Conservation (phyloP, 2,888 invertebrate genomes). For the Conchocele bisecta region DNA sequence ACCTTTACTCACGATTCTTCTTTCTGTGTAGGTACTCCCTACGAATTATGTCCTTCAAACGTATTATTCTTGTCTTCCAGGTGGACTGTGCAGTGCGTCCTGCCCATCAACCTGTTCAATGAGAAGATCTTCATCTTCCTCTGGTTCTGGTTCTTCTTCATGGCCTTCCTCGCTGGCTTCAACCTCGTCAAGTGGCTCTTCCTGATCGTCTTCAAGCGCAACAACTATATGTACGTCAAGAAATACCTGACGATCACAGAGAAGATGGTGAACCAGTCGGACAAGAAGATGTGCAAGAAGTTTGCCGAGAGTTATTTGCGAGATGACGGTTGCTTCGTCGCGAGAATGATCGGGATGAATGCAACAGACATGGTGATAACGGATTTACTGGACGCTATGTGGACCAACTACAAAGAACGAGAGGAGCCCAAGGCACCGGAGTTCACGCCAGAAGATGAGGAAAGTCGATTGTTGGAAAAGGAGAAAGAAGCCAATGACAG, state of each 20-base stretch:
- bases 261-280: slow-evolving; percentile 62
- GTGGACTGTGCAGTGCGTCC: slow-evolving; percentile 75
- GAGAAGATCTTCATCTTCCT: slow-evolving; percentile 78
- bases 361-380: slow-evolving; percentile 73
- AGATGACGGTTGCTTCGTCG: slow-evolving; percentile 75
- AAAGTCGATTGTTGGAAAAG: slow-evolving; percentile 45
- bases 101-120: slow-evolving; percentile 76
- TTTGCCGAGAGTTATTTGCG: slow-evolving; percentile 72
- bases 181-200: slow-evolving; percentile 72
- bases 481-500: slow-evolving; percentile 46
- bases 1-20: too few species aligned
- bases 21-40: too few species aligned
- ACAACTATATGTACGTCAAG: slow-evolving; percentile 70
- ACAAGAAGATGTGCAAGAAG: slow-evolving; percentile 67
- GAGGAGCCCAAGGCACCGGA: slow-evolving; percentile 54
- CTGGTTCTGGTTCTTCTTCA: slow-evolving; percentile 77
- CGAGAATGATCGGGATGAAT: slow-evolving; percentile 74
- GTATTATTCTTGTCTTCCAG: slow-evolving; percentile 21
- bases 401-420: slow-evolving; percentile 55
- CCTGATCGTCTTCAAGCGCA: slow-evolving; percentile 67
- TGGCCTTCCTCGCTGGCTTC: slow-evolving; percentile 62
- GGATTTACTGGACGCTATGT: slow-evolving; percentile 70
- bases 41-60: neutral
- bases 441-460: slow-evolving; percentile 49
- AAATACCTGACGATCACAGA: slow-evolving; percentile 72